Base-by-base conservation (phyloP, 2,797 vertebrate genomes). In the Microchirus variegatus region DNA sequence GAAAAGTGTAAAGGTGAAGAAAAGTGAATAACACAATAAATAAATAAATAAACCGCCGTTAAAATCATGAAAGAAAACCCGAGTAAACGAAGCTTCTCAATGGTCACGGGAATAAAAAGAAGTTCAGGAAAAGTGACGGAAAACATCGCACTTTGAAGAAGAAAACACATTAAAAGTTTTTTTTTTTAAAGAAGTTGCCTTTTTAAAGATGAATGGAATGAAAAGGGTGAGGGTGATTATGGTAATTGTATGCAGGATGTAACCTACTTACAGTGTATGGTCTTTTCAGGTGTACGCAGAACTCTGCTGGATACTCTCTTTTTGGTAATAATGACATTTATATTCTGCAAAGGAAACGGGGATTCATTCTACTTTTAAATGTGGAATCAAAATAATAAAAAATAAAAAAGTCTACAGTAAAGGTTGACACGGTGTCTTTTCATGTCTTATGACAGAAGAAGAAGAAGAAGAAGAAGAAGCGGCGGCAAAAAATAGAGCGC, bases 191-290 rank as follows among this genome's bases (percentile, higher is more conserved):
- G 71, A 85, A 82, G 72, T 84, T 82, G 62, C 64, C 67, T 70
- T 17, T 22, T 22, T 3, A 55, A 42, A 76, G 79, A 87, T 55
- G 49, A 86, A 85, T 80, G 56, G 57, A 55, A n/a, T n/a, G n/a
- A 65, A 78, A 76, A 71, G 56, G n/a, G 11, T 35, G 3, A 22
- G 49, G 63, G 16, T 67, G 67, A 89, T 88, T 85, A 86, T 87
- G 75, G 75, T 81, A 86, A 91, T 87, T 81, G 84, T 88, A 91
- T 91, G 86, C 90, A 88, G 80, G 75, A 87, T 75, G 53, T 90
- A 89, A 89, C 89, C 91, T 83, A 90, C 73, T 90, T 92, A 66
- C 12, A 42, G 41, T 15, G 15, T 80, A 14, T 68, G 72, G 66
- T 83, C 73, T 88, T 87, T 87, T 89, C 53, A 86, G 84, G 80